Evolutionary conservation across 2,888 invertebrate species (phyloP), one percentile per base, ranked within the genome.

Genomic region (Cheilosia vernalis): DNA sequence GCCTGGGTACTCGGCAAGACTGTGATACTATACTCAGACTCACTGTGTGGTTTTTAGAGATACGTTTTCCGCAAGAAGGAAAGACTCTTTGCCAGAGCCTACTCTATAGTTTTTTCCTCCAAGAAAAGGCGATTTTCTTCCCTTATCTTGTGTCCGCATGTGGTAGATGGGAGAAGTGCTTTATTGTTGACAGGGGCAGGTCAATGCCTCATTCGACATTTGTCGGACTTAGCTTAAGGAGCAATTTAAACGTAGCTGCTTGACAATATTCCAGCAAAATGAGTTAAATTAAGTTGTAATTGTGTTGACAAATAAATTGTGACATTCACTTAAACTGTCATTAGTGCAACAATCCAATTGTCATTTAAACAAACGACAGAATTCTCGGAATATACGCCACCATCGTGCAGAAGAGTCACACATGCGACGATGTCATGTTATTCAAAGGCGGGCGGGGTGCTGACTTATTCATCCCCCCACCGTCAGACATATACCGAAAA

Each of bases 261-360:
- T 51, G 37, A 72, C 72, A 81, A 77, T 81, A 77, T 81, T 72
- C 66, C 77, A 44, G 6, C 10, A 44, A n/a, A 47, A 51, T 2
- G 4, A 51, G 60, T 66, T 53, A 76, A 84, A 74, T 80, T 76
- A 74, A 66, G 64, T 70, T 66, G 69, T 84, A 80, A 80, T 80
- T 80, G 80, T 33, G 44, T 44, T 69, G 53, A 58, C 69, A 84
- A 60, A 49, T 58, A 70, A 83, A 78, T 77, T 81, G 61, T 72
- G 56, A 81, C 81, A 81, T 85, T 67, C 72, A 42, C 61, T 81
- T 63, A 85, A 85, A 81, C 44, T 85, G 85, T 85, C 85, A 85
- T 85, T 85, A 85, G 72, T 81, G 85, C 85, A 85, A 67, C 76
- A 60, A 51, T 76, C 51, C 74, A 55, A 85, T 63, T 80, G 61